These are phyloP conservation scores for Hypena proboscidalis DNA, from an alignment of 2,888 invertebrate species.

Conservation along the genomic window DNA sequence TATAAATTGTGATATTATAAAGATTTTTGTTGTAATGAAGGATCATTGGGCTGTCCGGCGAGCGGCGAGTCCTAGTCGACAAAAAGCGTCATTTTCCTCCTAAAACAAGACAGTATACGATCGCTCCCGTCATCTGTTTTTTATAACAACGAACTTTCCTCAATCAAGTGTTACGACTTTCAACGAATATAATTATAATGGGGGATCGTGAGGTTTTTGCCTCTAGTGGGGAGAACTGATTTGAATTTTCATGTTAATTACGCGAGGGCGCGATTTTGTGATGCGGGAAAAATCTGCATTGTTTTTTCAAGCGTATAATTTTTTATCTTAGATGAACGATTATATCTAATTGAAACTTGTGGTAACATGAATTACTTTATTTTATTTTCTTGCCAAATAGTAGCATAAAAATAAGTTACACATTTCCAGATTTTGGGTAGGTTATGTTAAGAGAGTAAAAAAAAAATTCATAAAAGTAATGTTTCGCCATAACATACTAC, in stretches of 20 bases:
- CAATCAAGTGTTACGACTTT: conserved; percentile 10
- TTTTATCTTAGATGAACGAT: too few species aligned
- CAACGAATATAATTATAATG: conserved; percentile 11
- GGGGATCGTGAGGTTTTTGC: background rate
- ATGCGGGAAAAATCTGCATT: too few species aligned
- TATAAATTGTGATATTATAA: conserved; percentile 5
- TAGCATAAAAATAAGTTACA: too few species aligned
- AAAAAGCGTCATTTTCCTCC: conserved; percentile 11
- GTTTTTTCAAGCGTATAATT: too few species aligned
- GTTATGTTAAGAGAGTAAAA: too few species aligned
- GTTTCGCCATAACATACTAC: too few species aligned
- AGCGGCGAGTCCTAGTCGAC: background rate
- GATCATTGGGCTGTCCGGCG: conserved; percentile 3
- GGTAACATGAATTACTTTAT: too few species aligned
- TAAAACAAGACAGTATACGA: conserved; percentile 13
- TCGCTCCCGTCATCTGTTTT: conserved; percentile 9
- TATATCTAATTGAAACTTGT: too few species aligned
- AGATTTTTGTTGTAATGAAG: conserved; percentile 7
- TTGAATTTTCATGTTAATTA: conserved; percentile 1
- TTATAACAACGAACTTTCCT: conserved; percentile 7
- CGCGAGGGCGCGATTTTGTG: too few species aligned
- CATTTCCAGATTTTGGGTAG: too few species aligned
- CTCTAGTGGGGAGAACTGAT: background rate
- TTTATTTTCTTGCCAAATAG: too few species aligned
- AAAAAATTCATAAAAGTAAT: too few species aligned